Evolutionary conservation across 2,797 vertebrate species (phyloP).

Genomic region (Halcyon leucocephala): DNA sequence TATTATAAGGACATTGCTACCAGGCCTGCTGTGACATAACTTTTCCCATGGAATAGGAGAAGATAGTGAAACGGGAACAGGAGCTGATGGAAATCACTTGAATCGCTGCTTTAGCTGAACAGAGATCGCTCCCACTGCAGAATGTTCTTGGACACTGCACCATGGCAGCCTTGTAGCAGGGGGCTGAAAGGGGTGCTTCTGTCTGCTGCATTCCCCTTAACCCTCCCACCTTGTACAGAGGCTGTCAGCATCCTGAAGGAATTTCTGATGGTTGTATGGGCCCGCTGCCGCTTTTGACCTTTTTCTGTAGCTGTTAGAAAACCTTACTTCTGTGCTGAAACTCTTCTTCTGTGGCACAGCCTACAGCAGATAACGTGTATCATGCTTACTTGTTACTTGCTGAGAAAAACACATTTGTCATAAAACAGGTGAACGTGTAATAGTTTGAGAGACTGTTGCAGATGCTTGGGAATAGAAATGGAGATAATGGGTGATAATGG

Average conservation of each 20-base stretch:
- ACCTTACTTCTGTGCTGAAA: neutral
- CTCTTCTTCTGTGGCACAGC: neutral
- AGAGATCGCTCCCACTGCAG: neutral
- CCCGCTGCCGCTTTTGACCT: neutral
- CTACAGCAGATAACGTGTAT: neutral
- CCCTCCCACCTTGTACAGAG: neutral
- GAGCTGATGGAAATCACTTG: neutral
- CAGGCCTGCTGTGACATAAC: slow-evolving; percentile 37
- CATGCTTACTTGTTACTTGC: neutral
- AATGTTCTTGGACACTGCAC: neutral
- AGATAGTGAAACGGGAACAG: neutral
- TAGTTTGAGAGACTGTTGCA: neutral
- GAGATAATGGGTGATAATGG: neutral
- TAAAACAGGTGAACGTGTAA: neutral
- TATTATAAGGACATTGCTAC: slow-evolving; percentile 20
- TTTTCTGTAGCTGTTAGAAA: neutral
- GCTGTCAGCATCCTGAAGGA: neutral
- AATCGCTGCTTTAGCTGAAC: rapidly evolving
- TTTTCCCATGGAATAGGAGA: neutral
- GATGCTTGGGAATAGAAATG: neutral
- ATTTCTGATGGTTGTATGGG: neutral
- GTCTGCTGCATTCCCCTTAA: rapidly evolving
- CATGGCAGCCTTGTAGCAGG: rapidly evolving
- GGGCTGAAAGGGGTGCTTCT: neutral
- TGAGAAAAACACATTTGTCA: neutral